These are phyloP conservation scores for Plotosus lineatus DNA, from an alignment of 2,113 vertebrate species.

Conservation along the genomic window DNA sequence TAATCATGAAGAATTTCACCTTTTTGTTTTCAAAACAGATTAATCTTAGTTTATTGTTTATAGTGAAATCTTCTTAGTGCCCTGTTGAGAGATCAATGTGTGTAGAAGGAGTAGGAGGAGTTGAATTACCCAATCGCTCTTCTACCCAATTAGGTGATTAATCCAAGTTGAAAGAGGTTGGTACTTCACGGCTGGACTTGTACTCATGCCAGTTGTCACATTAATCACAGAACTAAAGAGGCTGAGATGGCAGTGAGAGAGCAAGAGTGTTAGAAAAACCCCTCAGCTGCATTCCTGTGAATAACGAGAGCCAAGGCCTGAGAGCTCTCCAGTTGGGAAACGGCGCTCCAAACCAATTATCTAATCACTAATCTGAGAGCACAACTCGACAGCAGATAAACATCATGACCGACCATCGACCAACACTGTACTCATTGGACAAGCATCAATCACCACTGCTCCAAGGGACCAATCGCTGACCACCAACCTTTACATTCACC, in stretches of 20 bases:
- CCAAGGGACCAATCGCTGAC: too few relatives aligned
- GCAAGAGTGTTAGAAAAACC: constrained; percentile 17
- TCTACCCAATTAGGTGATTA: constrained; percentile 29
- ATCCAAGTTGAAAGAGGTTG: constrained; percentile 6
- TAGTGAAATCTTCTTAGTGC: background rate
- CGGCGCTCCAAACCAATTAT: constrained; percentile 43
- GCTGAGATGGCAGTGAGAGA: constrained; percentile 19
- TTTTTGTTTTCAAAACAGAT: background rate
- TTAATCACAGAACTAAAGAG: constrained; percentile 38
- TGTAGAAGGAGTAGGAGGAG: background rate
- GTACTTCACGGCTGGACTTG: constrained; percentile 30
- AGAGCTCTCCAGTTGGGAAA: constrained; percentile 50
- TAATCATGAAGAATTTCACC: background rate
- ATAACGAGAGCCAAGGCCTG: constrained; percentile 51
- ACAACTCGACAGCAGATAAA: background rate
- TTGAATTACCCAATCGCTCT: constrained; percentile 1
- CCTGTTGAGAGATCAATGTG: background rate
- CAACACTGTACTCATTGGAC: too few relatives aligned
- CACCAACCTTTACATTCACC: too few relatives aligned
- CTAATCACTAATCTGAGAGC: constrained; percentile 12
- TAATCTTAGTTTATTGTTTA: background rate
- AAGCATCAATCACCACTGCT: too few relatives aligned
- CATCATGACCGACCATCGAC: too few relatives aligned
- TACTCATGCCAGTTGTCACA: constrained; percentile 17
- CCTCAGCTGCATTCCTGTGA: constrained; percentile 36